Evolutionary conservation across 2,113 vertebrate species (phyloP).

Genomic region (Mungos mungo): DNA sequence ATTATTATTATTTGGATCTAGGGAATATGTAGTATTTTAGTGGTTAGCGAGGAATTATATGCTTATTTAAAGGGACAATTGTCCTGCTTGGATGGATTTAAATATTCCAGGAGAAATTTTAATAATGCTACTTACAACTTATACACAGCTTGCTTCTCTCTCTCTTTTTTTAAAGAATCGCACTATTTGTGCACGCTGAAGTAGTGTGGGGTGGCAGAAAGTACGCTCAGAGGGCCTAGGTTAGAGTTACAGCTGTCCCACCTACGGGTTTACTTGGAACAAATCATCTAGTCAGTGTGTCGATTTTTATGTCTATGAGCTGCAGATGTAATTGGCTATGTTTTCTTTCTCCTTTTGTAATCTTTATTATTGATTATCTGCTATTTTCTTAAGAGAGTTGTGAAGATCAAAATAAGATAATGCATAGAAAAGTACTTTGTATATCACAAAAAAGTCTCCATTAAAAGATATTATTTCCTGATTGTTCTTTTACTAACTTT

Average conservation of each 20-base stretch:
- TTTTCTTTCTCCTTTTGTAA: neutral
- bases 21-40: neutral
- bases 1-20: neutral
- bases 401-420: neutral
- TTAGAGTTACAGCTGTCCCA: neutral
- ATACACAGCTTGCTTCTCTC: neutral
- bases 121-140: conserved; percentile 9
- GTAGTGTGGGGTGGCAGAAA: neutral
- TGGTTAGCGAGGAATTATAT: neutral
- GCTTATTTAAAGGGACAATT: neutral
- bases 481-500: neutral
- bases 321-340: neutral
- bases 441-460: neutral
- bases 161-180: neutral
- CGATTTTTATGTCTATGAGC: neutral
- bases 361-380: neutral
- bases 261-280: neutral
- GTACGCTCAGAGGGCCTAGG: neutral
- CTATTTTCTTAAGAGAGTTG: neutral
- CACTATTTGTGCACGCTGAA: neutral
- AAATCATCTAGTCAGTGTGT: neutral
- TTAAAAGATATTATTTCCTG: neutral
- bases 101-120: neutral
- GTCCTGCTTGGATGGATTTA: neutral
- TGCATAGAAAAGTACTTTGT: neutral